phyloP scores from a whole-genome alignment of 2,888 invertebrate species.

The Euspilapteryx auroguttella region DNA sequence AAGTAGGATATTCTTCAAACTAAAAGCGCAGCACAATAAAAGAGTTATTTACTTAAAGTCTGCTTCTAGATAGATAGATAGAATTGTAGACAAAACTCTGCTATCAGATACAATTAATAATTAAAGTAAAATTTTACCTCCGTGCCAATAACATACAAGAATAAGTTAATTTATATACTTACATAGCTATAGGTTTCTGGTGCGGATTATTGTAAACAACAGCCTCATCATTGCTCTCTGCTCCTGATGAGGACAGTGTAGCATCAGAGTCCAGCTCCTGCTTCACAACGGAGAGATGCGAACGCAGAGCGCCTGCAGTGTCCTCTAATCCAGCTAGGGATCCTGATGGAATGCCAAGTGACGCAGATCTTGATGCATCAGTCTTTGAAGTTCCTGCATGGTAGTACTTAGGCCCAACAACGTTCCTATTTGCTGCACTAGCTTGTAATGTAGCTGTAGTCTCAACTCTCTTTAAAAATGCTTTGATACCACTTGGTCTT shows the following conservation, averaged over 20 bases:
- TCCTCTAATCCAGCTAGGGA: constrained; percentile 71
- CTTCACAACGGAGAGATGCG: constrained; percentile 74
- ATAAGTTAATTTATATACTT: constrained; percentile 42
- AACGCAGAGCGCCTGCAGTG: constrained; percentile 72
- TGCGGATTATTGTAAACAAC: constrained; percentile 75
- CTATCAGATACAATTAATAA: too few species aligned
- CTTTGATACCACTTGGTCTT: constrained; percentile 40
- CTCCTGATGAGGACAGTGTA: constrained; percentile 91
- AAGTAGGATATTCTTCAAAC: too few species aligned
- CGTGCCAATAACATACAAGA: too few species aligned
- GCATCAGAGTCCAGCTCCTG: constrained; percentile 87
- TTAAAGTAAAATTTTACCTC: too few species aligned
- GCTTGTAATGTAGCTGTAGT: constrained; percentile 43
- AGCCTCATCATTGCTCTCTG: constrained; percentile 91
- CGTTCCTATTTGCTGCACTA: constrained; percentile 33
- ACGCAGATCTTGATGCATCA: constrained; percentile 73
- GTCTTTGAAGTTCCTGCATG: constrained; percentile 69
- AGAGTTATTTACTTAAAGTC: too few species aligned
- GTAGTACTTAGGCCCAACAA: constrained; percentile 38
- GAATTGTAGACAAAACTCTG: too few species aligned
- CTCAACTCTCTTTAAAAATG: constrained; percentile 41
- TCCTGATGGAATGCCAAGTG: constrained; percentile 59
- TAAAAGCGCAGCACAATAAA: too few species aligned
- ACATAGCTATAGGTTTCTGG: constrained; percentile 79
- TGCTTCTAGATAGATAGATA: too few species aligned